Base-by-base conservation (phyloP, 2,797 vertebrate genomes). In the Babyrousa celebensis region DNA sequence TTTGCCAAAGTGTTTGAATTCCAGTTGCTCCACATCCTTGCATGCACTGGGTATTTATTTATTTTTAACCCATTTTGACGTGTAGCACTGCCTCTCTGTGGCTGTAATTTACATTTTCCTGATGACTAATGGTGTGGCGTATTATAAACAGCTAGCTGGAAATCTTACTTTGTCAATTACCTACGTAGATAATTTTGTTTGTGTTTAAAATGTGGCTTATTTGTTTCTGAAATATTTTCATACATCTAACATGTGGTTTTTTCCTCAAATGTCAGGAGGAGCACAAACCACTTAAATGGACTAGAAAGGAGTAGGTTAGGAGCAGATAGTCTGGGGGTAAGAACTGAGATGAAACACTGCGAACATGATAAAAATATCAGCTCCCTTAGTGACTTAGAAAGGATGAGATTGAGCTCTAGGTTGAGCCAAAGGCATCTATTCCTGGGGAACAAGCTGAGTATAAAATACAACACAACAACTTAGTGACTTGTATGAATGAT, bases 391-490 rank as follows among this genome's bases (percentile, higher is more conserved):
- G 36, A 62, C 62, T 84, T 93, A 27, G 29, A 83, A 88, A 83
- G n/a, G 10, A 8, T 56, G 5, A 15, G 18, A 77, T 89, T 71
- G 85, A 67, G 48, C 10, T 48, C 9, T 56, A 18, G 25, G 14
- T 36, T 12, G 65, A 48, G 43, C n/a, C 63, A 93, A 77, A 89
- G 40, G 96, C 71, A 52, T 32, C n/a, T 43, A 6, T 48, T 75
- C 40, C 62, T 89, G 67, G 12, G 12, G 18, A 92, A 72, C 16
- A 96, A 78, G 10, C 71, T 48, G 18, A 92, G 29, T 12, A 20
- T 40, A 70, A 87, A 40, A 71, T 43, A 91, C 77, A 78, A 63
- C 8, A 63, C 84, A 96, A 80, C 36, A n/a, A 54, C 23, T 93
- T 23, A 58, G 43, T 32, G 48, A 89, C n/a, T 52, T 86, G 32